Conservation (phyloP, 2,888 invertebrate species). For the Coelinius sp. region DNA sequence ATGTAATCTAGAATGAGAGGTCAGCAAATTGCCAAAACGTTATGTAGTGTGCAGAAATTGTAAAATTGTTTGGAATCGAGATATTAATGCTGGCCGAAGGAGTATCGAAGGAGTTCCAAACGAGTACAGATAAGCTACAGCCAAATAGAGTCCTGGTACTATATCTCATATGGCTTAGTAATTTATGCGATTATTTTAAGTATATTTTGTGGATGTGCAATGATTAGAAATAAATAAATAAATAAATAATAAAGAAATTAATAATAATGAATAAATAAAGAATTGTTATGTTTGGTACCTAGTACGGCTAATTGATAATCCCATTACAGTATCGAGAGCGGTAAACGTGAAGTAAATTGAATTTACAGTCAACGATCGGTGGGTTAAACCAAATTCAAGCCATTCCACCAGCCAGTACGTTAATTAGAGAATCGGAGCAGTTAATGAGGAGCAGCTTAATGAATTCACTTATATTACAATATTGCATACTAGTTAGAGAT, state of each 20-base stretch:
- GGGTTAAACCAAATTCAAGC: slow-evolving; percentile 46
- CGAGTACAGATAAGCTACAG: no score
- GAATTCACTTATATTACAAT: slow-evolving; percentile 9
- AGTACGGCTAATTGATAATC: slow-evolving; percentile 50
- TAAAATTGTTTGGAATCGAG: no score
- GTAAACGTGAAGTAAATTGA: slow-evolving; percentile 48
- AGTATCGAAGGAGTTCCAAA: no score
- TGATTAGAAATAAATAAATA: slow-evolving; percentile 36
- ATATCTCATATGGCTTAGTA: no score
- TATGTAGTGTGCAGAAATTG: no score
- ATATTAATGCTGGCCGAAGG: no score
- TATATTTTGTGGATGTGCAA: slow-evolving; percentile 1
- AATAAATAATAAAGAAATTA: no score
- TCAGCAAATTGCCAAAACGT: no score
- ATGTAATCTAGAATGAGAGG: no score
- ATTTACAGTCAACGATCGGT: slow-evolving; percentile 49
- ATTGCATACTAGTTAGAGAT: background rate
- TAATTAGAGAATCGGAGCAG: slow-evolving; percentile 44
- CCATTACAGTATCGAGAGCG: slow-evolving; percentile 47
- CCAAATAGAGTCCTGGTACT: no score
- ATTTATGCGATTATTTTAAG: no score
- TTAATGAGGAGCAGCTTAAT: slow-evolving; percentile 40
- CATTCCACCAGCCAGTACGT: slow-evolving; percentile 39
- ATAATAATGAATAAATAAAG: no score
- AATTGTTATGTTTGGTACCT: slow-evolving; percentile 39